Percentiles rank a stretch among this genome's conserved stretches.
Conservation (phyloP, 2,888 invertebrate species). For the Drosophila pseudotakahashii region DNA sequence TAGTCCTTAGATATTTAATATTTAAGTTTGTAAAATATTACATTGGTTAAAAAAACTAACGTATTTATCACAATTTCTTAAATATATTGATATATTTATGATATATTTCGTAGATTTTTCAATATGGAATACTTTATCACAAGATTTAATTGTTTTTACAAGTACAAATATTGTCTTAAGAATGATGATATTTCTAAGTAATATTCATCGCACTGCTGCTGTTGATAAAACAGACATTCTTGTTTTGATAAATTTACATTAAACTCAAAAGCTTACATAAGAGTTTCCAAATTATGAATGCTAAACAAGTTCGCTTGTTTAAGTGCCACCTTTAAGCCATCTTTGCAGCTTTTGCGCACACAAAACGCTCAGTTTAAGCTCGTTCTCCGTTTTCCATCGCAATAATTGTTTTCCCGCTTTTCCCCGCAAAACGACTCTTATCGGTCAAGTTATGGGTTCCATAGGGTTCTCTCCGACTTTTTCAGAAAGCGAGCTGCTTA, state of each 20-base stretch:
- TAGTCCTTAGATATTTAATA: too few relatives aligned
- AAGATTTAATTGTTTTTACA: too few relatives aligned
- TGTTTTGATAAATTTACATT: neutral
- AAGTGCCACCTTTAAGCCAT: neutral
- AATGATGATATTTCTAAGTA: too few relatives aligned
- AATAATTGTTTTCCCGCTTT: constrained; percentile 15
- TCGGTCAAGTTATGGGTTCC: constrained; percentile 30
- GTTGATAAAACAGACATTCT: neutral
- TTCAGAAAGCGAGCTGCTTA: neutral
- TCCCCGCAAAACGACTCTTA: constrained; percentile 26
- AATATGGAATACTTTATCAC: too few relatives aligned
- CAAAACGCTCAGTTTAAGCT: constrained; percentile 1
- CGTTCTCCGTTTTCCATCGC: constrained; percentile 6
- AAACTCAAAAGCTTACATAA: neutral
- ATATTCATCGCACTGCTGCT: too few relatives aligned
- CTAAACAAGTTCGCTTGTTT: neutral
- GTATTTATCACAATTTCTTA: too few relatives aligned
- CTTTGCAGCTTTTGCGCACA: constrained; percentile 5
- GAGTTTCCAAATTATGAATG: neutral
- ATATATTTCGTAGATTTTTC: too few relatives aligned
- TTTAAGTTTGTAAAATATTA: too few relatives aligned
- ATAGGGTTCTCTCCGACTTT: constrained; percentile 2
- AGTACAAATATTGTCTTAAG: too few relatives aligned
- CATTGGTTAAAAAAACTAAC: too few relatives aligned
- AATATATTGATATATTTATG: too few relatives aligned